Percentiles rank a stretch among this genome's conserved stretches.
Conservation (phyloP, 2,888 invertebrate genomes). For the Drosophila anomalata region DNA sequence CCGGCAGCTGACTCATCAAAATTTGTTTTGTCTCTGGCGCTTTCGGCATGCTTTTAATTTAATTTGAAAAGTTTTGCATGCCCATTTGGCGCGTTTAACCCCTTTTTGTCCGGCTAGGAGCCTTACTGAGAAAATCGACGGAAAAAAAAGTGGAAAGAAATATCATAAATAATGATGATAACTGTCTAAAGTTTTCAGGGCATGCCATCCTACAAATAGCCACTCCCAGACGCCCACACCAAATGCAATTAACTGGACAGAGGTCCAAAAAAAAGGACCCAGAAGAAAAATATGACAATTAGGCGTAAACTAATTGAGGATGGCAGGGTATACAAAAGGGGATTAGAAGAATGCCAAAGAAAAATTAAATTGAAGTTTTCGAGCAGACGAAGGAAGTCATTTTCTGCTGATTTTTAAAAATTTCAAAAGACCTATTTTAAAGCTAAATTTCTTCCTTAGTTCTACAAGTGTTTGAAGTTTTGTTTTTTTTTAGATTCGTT, state of each 20-base stretch:
- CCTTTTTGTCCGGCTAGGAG: conserved; percentile 52
- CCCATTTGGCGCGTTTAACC: conserved; percentile 77
- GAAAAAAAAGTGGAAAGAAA: conserved; percentile 49
- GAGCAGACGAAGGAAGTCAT: background rate
- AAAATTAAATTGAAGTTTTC: background rate
- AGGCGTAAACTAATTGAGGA: conserved; percentile 45
- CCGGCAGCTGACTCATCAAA: conserved; percentile 77
- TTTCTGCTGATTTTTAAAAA: background rate
- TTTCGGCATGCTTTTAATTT: conserved; percentile 77
- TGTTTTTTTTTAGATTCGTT: conserved; percentile 8
- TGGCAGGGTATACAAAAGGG: conserved; percentile 16
- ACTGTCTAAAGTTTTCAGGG: conserved; percentile 57
- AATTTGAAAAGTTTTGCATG: conserved; percentile 78
- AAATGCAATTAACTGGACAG: conserved; percentile 52
- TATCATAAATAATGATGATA: conserved; percentile 80
- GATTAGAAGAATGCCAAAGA: conserved; percentile 10
- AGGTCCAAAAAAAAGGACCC: conserved; percentile 2
- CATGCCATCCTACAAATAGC: conserved; percentile 41
- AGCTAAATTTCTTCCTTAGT: background rate
- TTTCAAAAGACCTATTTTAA: conserved; percentile 12
- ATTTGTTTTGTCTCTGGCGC: conserved; percentile 68
- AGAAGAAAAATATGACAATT: conserved; percentile 54
- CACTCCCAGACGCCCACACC: conserved; percentile 40
- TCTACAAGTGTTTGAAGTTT: background rate
- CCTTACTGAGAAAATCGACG: conserved; percentile 26